phyloP scores from a whole-genome alignment of 2,113 vertebrate species.

The Butorides virescens region DNA sequence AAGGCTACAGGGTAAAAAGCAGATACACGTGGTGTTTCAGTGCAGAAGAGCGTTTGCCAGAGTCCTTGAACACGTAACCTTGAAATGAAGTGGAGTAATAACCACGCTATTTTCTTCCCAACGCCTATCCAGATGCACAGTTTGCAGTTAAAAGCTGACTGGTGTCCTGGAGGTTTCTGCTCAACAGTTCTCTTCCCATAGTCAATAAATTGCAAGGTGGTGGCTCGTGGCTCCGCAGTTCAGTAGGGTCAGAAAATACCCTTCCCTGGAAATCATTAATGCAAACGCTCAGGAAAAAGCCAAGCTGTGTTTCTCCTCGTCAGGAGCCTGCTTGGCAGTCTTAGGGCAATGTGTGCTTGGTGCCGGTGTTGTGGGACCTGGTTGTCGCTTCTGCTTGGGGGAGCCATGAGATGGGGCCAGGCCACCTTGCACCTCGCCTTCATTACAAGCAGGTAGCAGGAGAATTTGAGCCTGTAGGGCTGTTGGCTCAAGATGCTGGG shows the following conservation, averaged over 20 bases:
- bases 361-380: not conserved
- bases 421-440: not conserved
- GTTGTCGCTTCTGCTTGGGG: not conserved
- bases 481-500: not conserved
- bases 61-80: not conserved
- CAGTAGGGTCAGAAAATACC: not conserved
- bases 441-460: not conserved
- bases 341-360: too few relatives aligned
- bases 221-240: not conserved
- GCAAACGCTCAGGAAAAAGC: not conserved
- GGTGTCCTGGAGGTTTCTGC: not conserved
- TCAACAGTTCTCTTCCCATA: not conserved
- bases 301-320: not conserved
- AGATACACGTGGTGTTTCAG: not conserved
- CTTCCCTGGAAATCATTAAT: not conserved
- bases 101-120: not conserved
- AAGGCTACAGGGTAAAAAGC: not conserved
- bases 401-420: not conserved
- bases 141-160: not conserved
- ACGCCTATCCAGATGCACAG: slow-evolving; percentile 22
- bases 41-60: not conserved
- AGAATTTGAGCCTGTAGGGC: not conserved
- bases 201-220: not conserved
- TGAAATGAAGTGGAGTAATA: slow-evolving; percentile 11
- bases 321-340: not conserved